Base-by-base conservation (phyloP, 1,140 invertebrate species). In the Drosophila parvula region DNA sequence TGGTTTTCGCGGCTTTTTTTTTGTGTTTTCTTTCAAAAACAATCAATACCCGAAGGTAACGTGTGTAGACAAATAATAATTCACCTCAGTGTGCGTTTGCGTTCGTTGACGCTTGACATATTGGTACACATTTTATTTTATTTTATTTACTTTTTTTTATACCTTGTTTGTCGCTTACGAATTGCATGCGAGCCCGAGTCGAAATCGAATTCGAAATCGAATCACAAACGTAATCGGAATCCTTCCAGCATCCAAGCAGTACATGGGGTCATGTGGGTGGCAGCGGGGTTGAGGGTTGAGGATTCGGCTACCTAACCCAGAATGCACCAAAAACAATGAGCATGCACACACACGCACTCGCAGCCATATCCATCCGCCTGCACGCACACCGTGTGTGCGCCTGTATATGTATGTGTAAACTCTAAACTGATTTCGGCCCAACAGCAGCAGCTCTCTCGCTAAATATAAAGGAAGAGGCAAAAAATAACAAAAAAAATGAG, bases 11-110 rank as follows among this genome's bases (percentile, higher is more conserved):
- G 83, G 83, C 79, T 86, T 76, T 76, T 75, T 82, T 86, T 86
- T 86, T 86, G 83, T 76, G 83, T 88, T 86, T 85, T 83, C 64
- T 69, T 88, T 88, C 70, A 88, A 88, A 84, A 88, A 88, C 84
- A 86, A 86, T 86, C 83, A 86, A 86, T 86, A 86, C 83, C 83
- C 83, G 83, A 86, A 86, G 83, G 83, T 86, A 86, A 86, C 83
- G 83, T 86, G 83, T 86, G 83, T 83, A 86, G 84, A 51, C 27
- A 70, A 82, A 70, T 71, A 81, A 81, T 61, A 78, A 81, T 79
- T 78, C 82, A 86, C 58, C 71, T 83, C 79, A 88, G 82, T 86
- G 82, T 86, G 79, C 83, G 79, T 84, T 84, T 85, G 81, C 82
- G 74, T 88, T 86, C 79, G 76, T 86, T 86, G 79, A 86, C 83